Conservation (phyloP, 2,888 invertebrate species). For the Gisinianus flammeolus region DNA sequence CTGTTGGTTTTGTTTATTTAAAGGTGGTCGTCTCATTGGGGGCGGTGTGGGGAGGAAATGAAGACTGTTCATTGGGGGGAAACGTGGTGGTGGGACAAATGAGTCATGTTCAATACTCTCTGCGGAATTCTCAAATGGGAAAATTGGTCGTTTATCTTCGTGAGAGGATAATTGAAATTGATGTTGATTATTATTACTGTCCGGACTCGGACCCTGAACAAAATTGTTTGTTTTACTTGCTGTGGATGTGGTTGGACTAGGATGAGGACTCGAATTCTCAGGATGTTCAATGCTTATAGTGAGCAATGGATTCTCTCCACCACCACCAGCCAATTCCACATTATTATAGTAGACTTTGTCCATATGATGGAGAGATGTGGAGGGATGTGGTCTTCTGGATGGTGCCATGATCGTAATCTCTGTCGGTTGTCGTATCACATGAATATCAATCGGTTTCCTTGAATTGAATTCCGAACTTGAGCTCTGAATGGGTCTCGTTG, state of each 20-base stretch:
- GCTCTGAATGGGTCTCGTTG: background rate
- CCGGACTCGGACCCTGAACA: background rate
- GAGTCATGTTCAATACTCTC: slow-evolving; percentile 37
- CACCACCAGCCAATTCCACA: slow-evolving; percentile 18
- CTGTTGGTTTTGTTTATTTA: background rate
- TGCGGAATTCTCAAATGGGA: slow-evolving; percentile 22
- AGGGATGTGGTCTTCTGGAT: background rate
- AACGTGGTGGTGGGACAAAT: slow-evolving; percentile 30
- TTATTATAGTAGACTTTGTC: slow-evolving; percentile 39
- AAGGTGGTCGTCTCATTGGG: slow-evolving; percentile 26
- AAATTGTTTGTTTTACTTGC: slow-evolving; percentile 1
- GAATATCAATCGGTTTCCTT: slow-evolving; percentile 2
- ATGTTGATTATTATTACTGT: background rate
- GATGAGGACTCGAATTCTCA: background rate
- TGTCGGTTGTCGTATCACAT: background rate
- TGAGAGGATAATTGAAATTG: background rate
- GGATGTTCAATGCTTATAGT: slow-evolving; percentile 28
- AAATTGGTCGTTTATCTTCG: background rate
- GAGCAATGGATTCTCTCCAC: slow-evolving; percentile 18
- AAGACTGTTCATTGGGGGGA: slow-evolving; percentile 32
- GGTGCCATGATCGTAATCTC: slow-evolving; percentile 6
- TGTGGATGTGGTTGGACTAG: slow-evolving; percentile 22
- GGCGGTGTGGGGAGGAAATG: slow-evolving; percentile 40
- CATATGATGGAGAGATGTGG: slow-evolving; percentile 33
- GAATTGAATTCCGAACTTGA: slow-evolving; percentile 5